Evolutionary conservation across 2,888 invertebrate species (phyloP).

Genomic region (Hanleya hanleyi): DNA sequence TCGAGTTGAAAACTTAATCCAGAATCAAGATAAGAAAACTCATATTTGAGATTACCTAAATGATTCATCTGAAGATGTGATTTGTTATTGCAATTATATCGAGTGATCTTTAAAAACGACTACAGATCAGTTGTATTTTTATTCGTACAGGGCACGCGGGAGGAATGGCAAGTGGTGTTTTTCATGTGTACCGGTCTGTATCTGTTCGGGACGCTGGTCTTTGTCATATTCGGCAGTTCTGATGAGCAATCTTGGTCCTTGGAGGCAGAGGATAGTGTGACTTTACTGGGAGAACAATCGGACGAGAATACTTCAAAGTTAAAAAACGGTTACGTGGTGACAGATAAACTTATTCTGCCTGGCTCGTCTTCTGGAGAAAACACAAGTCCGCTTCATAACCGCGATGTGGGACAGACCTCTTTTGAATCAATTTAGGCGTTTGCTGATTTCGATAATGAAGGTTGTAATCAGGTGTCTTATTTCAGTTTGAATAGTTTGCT

Average conservation of each 20-base stretch:
- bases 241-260: slow-evolving; percentile 34
- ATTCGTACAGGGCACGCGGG: slow-evolving; percentile 77
- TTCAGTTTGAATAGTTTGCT: too few species aligned
- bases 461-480: too few species aligned
- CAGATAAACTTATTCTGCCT: background rate
- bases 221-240: slow-evolving; percentile 63
- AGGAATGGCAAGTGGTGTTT: slow-evolving; percentile 89
- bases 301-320: background rate
- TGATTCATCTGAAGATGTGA: too few species aligned
- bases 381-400: too few species aligned
- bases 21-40: too few species aligned
- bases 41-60: too few species aligned
- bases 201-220: slow-evolving; percentile 68
- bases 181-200: slow-evolving; percentile 82
- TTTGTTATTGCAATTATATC: too few species aligned
- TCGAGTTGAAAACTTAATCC: too few species aligned
- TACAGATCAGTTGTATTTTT: too few species aligned
- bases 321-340: background rate
- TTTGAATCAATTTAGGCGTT: background rate
- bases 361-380: background rate
- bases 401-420: background rate
- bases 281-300: background rate
- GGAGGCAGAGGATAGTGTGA: background rate
- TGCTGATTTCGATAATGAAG: too few species aligned
- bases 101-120: too few species aligned